Conservation (phyloP, 2,888 invertebrate genomes). For the Steinernema carpocapsae region DNA sequence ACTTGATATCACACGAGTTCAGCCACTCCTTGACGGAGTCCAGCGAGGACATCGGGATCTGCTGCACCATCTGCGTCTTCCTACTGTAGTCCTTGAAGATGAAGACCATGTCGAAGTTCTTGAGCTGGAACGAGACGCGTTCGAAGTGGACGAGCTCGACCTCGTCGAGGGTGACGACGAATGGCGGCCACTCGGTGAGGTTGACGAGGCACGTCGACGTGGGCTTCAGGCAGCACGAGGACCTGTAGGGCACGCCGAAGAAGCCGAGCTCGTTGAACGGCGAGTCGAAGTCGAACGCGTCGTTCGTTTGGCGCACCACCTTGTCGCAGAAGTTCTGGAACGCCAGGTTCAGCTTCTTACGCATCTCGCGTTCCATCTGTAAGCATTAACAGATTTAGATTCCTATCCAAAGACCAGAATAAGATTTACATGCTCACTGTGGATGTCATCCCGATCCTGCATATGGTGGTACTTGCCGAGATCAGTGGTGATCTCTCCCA, state of each 20-base stretch:
- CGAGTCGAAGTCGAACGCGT: slow-evolving; percentile 96
- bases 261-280: slow-evolving; percentile 98
- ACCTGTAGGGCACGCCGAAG: slow-evolving; percentile 91
- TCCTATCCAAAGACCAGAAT: too few species aligned
- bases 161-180: slow-evolving; percentile 95
- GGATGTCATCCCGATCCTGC: slow-evolving; percentile 98
- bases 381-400: slow-evolving; percentile 17
- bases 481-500: slow-evolving; percentile 98
- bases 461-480: slow-evolving; percentile 98
- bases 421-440: slow-evolving; percentile 85
- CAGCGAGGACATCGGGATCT: slow-evolving; percentile 98
- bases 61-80: slow-evolving; percentile 94
- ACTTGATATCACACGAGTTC: slow-evolving; percentile 88
- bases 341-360: slow-evolving; percentile 93
- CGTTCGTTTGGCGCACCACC: slow-evolving; percentile 90
- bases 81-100: slow-evolving; percentile 96
- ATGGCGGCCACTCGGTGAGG: slow-evolving; percentile 98
- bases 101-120: slow-evolving; percentile 99
- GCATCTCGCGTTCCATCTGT: slow-evolving; percentile 86
- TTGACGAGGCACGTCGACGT: slow-evolving; percentile 97
- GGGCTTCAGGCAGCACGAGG: slow-evolving; percentile 78
- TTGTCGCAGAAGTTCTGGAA: slow-evolving; percentile 99
- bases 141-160: slow-evolving; percentile 98
- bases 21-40: slow-evolving; percentile 99
- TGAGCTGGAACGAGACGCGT: slow-evolving; percentile 94